Conservation (phyloP, 2,113 vertebrate species). For the Alaudala cheleensis region DNA sequence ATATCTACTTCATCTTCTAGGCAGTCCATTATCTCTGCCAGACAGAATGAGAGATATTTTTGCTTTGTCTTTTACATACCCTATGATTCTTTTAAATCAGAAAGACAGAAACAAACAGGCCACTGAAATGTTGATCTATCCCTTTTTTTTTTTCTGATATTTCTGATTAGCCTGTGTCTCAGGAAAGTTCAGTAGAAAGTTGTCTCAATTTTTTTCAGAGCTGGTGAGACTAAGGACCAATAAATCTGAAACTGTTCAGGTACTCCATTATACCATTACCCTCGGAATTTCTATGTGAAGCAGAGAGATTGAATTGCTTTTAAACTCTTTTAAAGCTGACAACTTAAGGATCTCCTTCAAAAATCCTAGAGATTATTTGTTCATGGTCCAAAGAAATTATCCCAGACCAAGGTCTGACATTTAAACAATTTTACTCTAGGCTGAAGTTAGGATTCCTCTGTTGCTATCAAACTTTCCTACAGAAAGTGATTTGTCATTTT, state of each 20-base stretch:
- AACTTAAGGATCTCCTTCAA: accelerated
- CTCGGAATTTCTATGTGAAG: not conserved
- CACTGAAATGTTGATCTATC: not conserved
- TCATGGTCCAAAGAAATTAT: not conserved
- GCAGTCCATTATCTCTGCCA: not conserved
- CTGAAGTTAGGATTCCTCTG: not conserved
- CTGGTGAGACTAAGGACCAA: not conserved
- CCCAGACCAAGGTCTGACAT: not conserved
- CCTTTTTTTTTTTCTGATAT: not conserved
- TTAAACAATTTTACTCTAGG: not conserved
- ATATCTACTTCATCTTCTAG: not conserved
- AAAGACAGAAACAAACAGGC: not conserved
- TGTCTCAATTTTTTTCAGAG: not conserved
- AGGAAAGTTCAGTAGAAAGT: not conserved
- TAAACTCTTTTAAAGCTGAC: not conserved
- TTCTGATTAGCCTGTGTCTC: not conserved
- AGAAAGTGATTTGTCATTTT: not conserved
- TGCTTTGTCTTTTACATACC: accelerated
- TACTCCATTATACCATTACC: not conserved
- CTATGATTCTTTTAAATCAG: not conserved
- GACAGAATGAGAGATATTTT: not conserved
- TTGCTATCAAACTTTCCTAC: not conserved
- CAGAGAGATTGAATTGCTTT: not conserved
- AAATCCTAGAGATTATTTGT: not conserved
- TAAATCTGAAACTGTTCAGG: not conserved